phyloP scores from a whole-genome alignment of 2,113 vertebrate genomes.

The Scortum barcoo region DNA sequence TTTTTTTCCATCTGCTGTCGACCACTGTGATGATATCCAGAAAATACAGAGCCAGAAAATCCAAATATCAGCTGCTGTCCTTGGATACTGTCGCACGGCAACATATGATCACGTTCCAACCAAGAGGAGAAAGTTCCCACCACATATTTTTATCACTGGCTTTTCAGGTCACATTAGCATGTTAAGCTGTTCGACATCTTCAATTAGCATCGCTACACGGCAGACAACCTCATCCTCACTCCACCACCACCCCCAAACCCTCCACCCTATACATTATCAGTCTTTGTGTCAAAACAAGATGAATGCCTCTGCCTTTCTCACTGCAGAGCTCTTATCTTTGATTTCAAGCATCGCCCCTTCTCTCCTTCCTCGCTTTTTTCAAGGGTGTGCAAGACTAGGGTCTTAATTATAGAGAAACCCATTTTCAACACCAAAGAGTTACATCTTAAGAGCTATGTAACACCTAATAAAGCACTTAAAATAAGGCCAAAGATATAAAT shows the following conservation, averaged over 20 bases:
- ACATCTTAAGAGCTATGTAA: conserved; percentile 34
- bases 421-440: conserved; percentile 42
- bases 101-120: not conserved
- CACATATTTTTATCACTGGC: not conserved
- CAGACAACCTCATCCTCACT: not conserved
- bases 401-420: conserved; percentile 53
- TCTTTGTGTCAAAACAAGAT: conserved; percentile 74
- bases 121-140: conserved; percentile 2
- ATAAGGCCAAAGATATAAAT: conserved; percentile 29
- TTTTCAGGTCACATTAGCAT: conserved; percentile 47
- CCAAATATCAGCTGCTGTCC: not conserved
- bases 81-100: not conserved
- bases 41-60: not conserved
- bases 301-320: conserved; percentile 68
- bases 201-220: conserved; percentile 34
- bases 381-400: conserved; percentile 51
- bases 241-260: no score
- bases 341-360: conserved; percentile 42
- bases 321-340: conserved; percentile 64
- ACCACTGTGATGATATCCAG: not conserved
- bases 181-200: conserved; percentile 49
- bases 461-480: conserved; percentile 35
- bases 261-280: conserved; percentile 62
- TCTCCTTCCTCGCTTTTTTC: conserved; percentile 41
- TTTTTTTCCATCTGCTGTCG: not conserved